phyloP scores from a whole-genome alignment of 2,113 vertebrate species.

The Lucifuga dentata region DNA sequence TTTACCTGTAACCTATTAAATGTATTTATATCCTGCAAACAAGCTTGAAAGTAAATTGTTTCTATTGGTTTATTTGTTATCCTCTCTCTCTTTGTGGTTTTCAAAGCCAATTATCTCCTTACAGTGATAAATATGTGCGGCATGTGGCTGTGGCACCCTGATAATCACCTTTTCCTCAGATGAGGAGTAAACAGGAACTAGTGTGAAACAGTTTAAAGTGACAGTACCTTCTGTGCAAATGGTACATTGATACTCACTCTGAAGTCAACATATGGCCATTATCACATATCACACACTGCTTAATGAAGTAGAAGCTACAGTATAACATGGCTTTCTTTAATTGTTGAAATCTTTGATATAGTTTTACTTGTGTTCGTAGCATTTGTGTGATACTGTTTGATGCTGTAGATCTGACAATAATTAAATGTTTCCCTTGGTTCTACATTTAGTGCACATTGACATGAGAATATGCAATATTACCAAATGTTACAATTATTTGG shows the following conservation, averaged over 20 bases:
- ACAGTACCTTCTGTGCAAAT: slow-evolving; percentile 30
- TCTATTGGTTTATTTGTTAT: slow-evolving; percentile 61
- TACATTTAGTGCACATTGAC: neutral
- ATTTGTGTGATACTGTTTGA: neutral
- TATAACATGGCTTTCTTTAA: neutral
- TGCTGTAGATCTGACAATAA: neutral
- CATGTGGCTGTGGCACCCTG: slow-evolving; percentile 50
- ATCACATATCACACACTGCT: slow-evolving; percentile 15
- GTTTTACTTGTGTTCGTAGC: neutral
- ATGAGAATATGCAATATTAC: slow-evolving; percentile 4
- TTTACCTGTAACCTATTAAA: slow-evolving; percentile 47
- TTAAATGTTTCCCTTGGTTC: neutral
- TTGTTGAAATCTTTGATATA: neutral
- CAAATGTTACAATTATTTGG: neutral
- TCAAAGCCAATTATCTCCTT: slow-evolving; percentile 76
- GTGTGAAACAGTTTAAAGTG: slow-evolving; percentile 44
- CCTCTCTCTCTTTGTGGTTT: slow-evolving; percentile 56
- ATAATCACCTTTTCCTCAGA: slow-evolving; percentile 66
- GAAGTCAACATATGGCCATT: slow-evolving; percentile 13
- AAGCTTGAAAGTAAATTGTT: slow-evolving; percentile 54
- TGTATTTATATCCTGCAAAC: slow-evolving; percentile 32
- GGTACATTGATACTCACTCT: slow-evolving; percentile 2
- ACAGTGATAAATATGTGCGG: slow-evolving; percentile 70
- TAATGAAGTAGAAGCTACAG: neutral
- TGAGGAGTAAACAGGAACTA: slow-evolving; percentile 43